Conservation (phyloP, 2,113 vertebrate species). For the Elachura formosa region DNA sequence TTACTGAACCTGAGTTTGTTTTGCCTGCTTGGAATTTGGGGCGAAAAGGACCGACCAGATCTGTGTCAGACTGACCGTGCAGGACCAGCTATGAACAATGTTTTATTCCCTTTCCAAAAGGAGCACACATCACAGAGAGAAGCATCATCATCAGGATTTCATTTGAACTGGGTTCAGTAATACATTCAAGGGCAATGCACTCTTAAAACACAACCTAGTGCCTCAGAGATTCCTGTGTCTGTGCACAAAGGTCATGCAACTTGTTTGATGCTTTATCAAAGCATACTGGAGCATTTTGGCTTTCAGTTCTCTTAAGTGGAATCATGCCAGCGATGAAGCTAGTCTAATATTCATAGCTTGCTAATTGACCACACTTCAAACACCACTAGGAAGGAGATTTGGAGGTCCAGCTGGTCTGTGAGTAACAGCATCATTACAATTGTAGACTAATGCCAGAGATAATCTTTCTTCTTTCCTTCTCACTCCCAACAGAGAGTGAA, state of each 20-base stretch:
- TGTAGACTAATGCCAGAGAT: not conserved
- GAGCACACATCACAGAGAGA: not conserved
- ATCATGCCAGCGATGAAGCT: not conserved
- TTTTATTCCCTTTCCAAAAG: not conserved
- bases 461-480: not conserved
- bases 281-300: not conserved
- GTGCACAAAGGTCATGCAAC: not conserved
- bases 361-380: not conserved
- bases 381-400: not conserved
- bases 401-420: not conserved
- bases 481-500: not conserved
- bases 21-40: not conserved
- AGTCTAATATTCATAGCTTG: not conserved
- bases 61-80: accelerated
- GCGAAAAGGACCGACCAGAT: not conserved
- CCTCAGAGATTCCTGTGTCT: not conserved
- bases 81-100: not conserved
- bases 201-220: not conserved
- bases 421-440: not conserved
- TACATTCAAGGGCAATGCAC: not conserved
- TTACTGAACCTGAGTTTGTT: not conserved
- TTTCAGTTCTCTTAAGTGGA: not conserved
- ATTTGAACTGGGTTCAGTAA: not conserved
- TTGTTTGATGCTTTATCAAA: not conserved
- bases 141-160: not conserved